These are phyloP conservation scores for Spinibarbus caldwelli DNA, from an alignment of 2,797 vertebrate genomes.

Conservation along the genomic window DNA sequence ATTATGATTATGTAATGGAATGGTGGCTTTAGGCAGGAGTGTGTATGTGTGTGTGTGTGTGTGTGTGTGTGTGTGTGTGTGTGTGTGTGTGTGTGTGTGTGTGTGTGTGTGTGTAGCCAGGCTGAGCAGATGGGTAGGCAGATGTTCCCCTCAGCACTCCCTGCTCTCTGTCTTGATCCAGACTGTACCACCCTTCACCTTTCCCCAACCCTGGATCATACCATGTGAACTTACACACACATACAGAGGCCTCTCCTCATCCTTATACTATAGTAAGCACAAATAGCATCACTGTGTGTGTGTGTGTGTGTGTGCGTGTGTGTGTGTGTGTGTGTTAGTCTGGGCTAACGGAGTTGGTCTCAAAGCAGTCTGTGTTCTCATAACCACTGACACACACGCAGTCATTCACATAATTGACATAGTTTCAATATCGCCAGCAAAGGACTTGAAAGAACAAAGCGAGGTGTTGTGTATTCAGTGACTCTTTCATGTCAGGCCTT, in stretches of 20 bases:
- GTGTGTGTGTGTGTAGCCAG: constrained; percentile 31
- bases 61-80: too few relatives aligned
- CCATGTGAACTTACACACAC: constrained; percentile 1
- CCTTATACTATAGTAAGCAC: constrained; percentile 3
- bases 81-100: not conserved
- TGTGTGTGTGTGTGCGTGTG: too few relatives aligned
- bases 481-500: not conserved
- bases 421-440: constrained; percentile 6
- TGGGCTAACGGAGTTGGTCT: constrained; percentile 39
- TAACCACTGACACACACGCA: constrained; percentile 16
- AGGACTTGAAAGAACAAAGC: constrained; percentile 20
- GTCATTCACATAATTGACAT: constrained; percentile 26
- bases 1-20: constrained; percentile 74
- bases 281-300: constrained; percentile 4
- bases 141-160: constrained; percentile 66
- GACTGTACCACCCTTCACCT: constrained; percentile 41
- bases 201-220: constrained; percentile 37
- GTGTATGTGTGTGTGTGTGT: too few relatives aligned
- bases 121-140: constrained; percentile 57
- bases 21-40: constrained; percentile 55
- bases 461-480: constrained; percentile 31
- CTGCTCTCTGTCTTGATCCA: constrained; percentile 59
- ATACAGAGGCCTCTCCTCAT: not conserved
- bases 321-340: constrained; percentile 4
- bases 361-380: constrained; percentile 42